Evolutionary conservation across 2,113 vertebrate genomes (phyloP), one percentile per base, ranked within the genome.

Genomic region (Corythornis madagascariensis): DNA sequence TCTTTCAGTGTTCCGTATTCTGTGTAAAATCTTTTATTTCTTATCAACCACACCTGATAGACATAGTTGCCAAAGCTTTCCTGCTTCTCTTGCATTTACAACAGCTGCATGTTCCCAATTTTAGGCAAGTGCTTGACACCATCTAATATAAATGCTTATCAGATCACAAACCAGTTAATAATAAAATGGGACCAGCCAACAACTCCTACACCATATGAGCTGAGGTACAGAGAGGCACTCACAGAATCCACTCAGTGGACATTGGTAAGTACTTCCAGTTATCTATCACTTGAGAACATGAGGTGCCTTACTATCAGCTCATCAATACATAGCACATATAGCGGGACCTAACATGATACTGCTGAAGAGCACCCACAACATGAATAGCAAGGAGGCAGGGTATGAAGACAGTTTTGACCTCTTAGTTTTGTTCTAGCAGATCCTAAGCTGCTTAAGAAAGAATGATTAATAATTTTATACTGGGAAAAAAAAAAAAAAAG

Each of bases 141-240:
- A 18, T 78, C 67, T 79, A 90, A 80, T 20, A 73, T 96, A 92
- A 90, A 56, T 11, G 83, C 83, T 82, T 26, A 96, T 33, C 96
- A 97, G 88, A 92, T 94, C 55, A 53, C 52, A 93, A 80, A 85
- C 22, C 66, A 75, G 7, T 8, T 96, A 73, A 81, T 90, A 78
- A 63, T 96, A 56, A 83, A 76, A 28, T 97, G 96, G 96, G 83
- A 94, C 22, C 31, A 45, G 25, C 61, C 92, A n/a, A 20, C 29
- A 45, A 65, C 16, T 59, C 31, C 71, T 56, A 47, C 26, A 22
- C 4, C 8, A 0, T 60, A 94, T 42, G 88, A 95, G 79, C n/a
- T 97, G 83, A 95, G 91, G 72, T 97, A 96, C 75, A 95, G 76
- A 91, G 96, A 96, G 25, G 81, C 42, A 60, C 13, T 63, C 40